Conservation (phyloP, 2,888 invertebrate species). For the Drosophila limbata region DNA sequence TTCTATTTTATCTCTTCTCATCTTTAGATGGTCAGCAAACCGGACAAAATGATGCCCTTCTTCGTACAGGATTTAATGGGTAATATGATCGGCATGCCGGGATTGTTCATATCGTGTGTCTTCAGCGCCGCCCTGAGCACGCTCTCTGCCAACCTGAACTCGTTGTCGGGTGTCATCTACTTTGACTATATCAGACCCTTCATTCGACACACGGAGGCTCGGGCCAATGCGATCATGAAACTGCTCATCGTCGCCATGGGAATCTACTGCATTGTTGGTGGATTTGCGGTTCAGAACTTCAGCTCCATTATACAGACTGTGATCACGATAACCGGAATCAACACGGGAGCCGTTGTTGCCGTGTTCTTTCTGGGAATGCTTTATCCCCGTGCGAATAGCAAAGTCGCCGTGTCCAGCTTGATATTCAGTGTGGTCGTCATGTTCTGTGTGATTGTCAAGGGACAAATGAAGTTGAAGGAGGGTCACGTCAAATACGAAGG, state of each 20-base stretch:
- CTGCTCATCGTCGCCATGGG: slow-evolving; percentile 86
- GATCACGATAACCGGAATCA: slow-evolving; percentile 85
- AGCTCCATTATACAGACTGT: slow-evolving; percentile 86
- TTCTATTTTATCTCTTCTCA: neutral
- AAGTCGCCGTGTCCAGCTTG: slow-evolving; percentile 78
- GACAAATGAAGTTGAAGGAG: slow-evolving; percentile 68
- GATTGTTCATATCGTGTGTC: slow-evolving; percentile 88
- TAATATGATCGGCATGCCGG: slow-evolving; percentile 86
- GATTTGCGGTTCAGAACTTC: slow-evolving; percentile 85
- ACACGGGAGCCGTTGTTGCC: slow-evolving; percentile 88
- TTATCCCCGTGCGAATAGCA: slow-evolving; percentile 87
- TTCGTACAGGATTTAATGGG: slow-evolving; percentile 87
- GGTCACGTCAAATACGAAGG: slow-evolving; percentile 76
- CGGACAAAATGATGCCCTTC: slow-evolving; percentile 87
- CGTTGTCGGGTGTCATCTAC: slow-evolving; percentile 87
- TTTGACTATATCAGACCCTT: slow-evolving; percentile 86
- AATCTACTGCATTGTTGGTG: slow-evolving; percentile 87
- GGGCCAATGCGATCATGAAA: slow-evolving; percentile 86
- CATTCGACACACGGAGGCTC: slow-evolving; percentile 84
- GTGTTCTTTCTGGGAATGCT: slow-evolving; percentile 90
- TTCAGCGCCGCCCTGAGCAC: slow-evolving; percentile 88
- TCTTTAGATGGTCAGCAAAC: slow-evolving; percentile 82
- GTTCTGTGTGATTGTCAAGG: slow-evolving; percentile 75
- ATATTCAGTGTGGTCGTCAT: slow-evolving; percentile 74
- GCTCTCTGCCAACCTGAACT: slow-evolving; percentile 87